phyloP scores from a whole-genome alignment of 2,888 invertebrate genomes.

The Cataglyphis altisquamis region DNA sequence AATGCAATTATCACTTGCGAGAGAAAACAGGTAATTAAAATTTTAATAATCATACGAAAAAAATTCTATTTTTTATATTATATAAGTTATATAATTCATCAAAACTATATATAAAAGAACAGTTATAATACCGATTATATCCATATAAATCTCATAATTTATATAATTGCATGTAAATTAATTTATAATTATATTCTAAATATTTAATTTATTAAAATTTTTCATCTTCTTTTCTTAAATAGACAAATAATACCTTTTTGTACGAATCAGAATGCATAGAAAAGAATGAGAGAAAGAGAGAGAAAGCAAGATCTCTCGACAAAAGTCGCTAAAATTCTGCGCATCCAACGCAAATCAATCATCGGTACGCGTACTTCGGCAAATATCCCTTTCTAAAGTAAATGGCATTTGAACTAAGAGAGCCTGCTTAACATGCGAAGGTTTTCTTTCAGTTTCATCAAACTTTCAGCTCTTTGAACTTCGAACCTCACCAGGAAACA shows the following conservation, averaged over 20 bases:
- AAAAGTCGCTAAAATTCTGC: neutral
- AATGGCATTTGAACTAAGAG: conserved; percentile 33
- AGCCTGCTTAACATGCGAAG: conserved; percentile 44
- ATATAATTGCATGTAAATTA: neutral
- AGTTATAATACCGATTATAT: neutral
- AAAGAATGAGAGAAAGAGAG: neutral
- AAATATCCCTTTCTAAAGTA: conserved; percentile 44
- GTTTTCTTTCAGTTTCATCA: conserved; percentile 49
- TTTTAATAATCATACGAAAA: neutral
- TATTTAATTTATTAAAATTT: neutral
- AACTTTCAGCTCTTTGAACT: conserved; percentile 48
- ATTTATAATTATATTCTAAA: neutral
- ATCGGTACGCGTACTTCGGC: conserved; percentile 9
- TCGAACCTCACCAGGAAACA: conserved; percentile 30
- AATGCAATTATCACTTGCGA: neutral
- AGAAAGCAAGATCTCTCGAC: neutral
- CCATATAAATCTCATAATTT: neutral
- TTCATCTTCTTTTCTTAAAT: neutral
- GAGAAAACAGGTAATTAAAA: neutral
- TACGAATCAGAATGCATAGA: neutral
- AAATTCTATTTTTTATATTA: neutral
- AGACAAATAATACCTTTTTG: neutral
- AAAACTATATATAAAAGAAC: neutral
- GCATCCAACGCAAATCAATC: conserved; percentile 41
- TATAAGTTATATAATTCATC: neutral